Base-by-base conservation (phyloP, 2,113 vertebrate genomes). In the Sus scrofa region DNA sequence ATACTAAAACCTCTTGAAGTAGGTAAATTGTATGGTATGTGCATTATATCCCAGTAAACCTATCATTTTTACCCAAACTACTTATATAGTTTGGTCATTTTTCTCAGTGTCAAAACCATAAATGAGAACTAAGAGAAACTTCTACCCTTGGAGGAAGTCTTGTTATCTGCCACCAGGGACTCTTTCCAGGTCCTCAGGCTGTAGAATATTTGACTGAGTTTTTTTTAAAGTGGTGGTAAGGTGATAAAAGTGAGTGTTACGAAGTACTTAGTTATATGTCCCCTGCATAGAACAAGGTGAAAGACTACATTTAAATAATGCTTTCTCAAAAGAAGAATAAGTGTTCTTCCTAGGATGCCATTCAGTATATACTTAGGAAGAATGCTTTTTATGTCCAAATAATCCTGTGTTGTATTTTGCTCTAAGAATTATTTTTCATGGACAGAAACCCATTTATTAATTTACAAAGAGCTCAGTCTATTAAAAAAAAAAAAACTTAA, bases 241-340 rank as follows among this genome's bases (percentile, higher is more conserved):
- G 11, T n/a, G 16, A 93, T n/a, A 89, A 89, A 67, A 94, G 39
- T 89, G 65, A 79, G 24, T 91, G 4, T 92, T 67, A 85, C 54
- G 73, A 7, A 75, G 71, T 71, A 16, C 67, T 88, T 87, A 83
- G 6, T 71, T 89, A 62, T 89, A 56, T 81, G 32, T 26, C 27
- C 7, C 34, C 67, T 84, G 92, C 65, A 88, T 89, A 94, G 54
- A 88, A 86, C 68, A 92, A 3, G 79, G 68, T 84, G 73, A 79
- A 95, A 77, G 74, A 73, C 56, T 96, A 14, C 16, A 92, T 96
- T 97, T 71, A 84, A 95, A 91, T 86, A 75, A 79, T 60, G 19
- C 83, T 92, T 93, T 95, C 73, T 93, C 71, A 34, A 91, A 96
- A 89, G 84, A 79, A 75, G 39, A 75, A 20, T 54, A 70, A 82